Base-by-base conservation (phyloP, 2,888 invertebrate genomes). In the Drosophila siamana region DNA sequence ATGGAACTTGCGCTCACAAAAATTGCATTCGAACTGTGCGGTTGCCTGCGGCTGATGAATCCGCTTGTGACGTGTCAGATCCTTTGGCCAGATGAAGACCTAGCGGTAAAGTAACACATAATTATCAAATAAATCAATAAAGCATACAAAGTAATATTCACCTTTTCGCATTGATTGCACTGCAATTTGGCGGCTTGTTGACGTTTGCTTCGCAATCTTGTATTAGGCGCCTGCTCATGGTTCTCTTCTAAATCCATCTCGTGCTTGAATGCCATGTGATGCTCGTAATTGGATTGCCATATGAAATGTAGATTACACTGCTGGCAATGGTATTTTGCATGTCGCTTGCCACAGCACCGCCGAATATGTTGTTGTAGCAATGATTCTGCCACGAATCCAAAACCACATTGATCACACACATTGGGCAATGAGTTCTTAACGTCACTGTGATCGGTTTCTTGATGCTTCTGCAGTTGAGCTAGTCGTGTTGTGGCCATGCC, bases 101-200 rank as follows among this genome's bases (percentile, higher is more conserved):
- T 80, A 6, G 0, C 47, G 64, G 4, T 5, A 51, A 6, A 24
- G 8, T 3, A 11, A 41, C 4, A 15, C 11, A 11, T 19, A 3
- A n/a, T 19, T 26, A 15, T 11, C 0, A n/a, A n/a, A 4, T n/a
- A 5, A 11, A 5, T 6, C 1, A 38, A 13, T 2, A 1, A 16
- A 15, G 1, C 15, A 2, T n/a, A 0, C 7, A 6, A 6, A 9
- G 9, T 4, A 2, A 4, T 3, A 0, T 28, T 16, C 11, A 82
- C 93, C 89, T 94, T 94, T 28, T 93, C 94, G 81, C 95, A 95
- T 4, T 94, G 93, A 28, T 93, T 93, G 88, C 95, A 95, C 47
- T 94, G 93, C 74, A 93, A 92, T 54, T 92, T 92, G 40, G 91
- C 90, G 7, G 92, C 91, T 1, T 71, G 50, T 55, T 81, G 77